Evolutionary conservation across 53 echinoderm and acorn worm species (phyloP), one percentile per base, ranked within the genome.

Genomic region (Arbacia lixula): DNA sequence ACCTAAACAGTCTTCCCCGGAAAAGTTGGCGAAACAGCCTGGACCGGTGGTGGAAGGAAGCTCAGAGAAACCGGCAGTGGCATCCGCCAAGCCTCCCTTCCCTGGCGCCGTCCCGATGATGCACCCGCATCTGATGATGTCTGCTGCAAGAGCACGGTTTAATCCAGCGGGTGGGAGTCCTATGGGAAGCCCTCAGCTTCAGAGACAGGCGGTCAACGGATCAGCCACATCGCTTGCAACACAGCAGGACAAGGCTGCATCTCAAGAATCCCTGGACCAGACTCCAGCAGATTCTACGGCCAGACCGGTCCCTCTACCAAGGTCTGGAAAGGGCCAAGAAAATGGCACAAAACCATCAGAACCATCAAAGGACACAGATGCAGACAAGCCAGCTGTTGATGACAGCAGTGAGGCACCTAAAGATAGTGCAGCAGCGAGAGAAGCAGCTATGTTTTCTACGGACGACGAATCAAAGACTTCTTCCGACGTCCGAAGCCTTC

Each of bases 51-150:
- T 40, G 16, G 35, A 22, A 20, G 60, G 60, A 34, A 68, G 54
- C 24, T 37, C 42, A 25, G 71, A 36, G 46, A 64, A 79, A 5
- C 71, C 83, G 4, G 74, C 31, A 16, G 39, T 38, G n/a, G 50
- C 35, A 39, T 24, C 34, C 16, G 72, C 28, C 29, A 71, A 36
- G 25, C 84, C 87, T 30, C 60, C 85, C 1, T 37, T 68, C 0
- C 51, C 85, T 31, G 72, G 64, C 36, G 71, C 90, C 28, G 66
- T 90, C 16, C 66, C 88, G 0, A 35, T 93, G 85, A 35, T 93
- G 85, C 93, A 93, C 83, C 93, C 93, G 16, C 93, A 93, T 53
- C 51, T 93, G 33, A 27, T 90, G 16, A 90, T 84, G 8, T 52
- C 72, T n/a, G 87, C 85, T 39, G 81, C 93, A 3, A 87, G 93